These are phyloP conservation scores for Vandiemenella viatica DNA, from an alignment of 2,888 invertebrate genomes.

Conservation along the genomic window DNA sequence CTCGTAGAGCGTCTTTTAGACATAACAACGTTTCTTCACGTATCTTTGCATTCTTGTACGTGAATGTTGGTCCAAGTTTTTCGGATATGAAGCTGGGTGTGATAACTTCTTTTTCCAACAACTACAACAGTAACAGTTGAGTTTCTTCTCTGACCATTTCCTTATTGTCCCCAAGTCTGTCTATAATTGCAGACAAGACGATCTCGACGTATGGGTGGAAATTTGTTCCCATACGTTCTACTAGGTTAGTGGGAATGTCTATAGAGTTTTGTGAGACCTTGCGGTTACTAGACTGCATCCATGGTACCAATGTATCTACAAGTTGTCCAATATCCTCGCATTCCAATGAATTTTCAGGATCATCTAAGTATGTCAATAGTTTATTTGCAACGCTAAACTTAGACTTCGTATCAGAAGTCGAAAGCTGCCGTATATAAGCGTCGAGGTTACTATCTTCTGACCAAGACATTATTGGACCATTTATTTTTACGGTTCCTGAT, in stretches of 20 bases:
- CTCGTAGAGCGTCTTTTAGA: slow-evolving; percentile 65
- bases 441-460: too few relatives aligned
- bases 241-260: too few relatives aligned
- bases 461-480: too few relatives aligned
- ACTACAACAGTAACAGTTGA: slow-evolving; percentile 51
- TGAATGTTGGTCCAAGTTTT: slow-evolving; percentile 50
- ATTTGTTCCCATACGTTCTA: too few relatives aligned
- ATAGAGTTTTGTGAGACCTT: too few relatives aligned
- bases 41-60: slow-evolving; percentile 85
- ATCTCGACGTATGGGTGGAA: too few relatives aligned
- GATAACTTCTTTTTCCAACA: slow-evolving; percentile 56
- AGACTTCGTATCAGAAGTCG: slow-evolving; percentile 71
- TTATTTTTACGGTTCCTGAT: too few relatives aligned
- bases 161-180: slow-evolving; percentile 48
- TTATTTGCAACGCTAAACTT: slow-evolving; percentile 69
- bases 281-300: slow-evolving; percentile 86
- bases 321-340: slow-evolving; percentile 75
- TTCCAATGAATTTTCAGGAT: slow-evolving; percentile 56
- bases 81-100: slow-evolving; percentile 56
- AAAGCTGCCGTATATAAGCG: too few relatives aligned
- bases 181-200: too few relatives aligned
- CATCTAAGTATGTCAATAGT: slow-evolving; percentile 59
- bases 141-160: slow-evolving; percentile 57
- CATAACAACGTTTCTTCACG: slow-evolving; percentile 76
- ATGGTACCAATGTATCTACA: slow-evolving; percentile 68